Evolutionary conservation across 2,888 invertebrate species (phyloP).

Genomic region (Campopleginae sp.): DNA sequence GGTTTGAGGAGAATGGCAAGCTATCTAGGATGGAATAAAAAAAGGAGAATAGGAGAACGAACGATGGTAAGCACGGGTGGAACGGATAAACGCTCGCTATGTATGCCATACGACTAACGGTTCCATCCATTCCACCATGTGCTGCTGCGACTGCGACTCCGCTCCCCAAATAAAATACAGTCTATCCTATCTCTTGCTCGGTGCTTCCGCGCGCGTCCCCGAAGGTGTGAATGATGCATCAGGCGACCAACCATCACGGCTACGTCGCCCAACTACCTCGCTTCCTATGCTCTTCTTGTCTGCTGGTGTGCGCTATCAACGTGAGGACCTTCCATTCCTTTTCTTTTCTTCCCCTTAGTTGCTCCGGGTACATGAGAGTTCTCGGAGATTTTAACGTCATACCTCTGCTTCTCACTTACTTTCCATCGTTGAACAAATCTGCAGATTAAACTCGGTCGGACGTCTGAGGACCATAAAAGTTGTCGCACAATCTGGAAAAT

Average conservation of each 20-base stretch:
- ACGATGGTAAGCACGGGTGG: constrained; percentile 58
- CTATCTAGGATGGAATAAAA: not conserved
- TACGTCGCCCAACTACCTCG: constrained; percentile 2
- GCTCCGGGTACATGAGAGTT: constrained; percentile 19
- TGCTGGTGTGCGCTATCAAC: constrained; percentile 49
- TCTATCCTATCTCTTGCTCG: constrained; percentile 47
- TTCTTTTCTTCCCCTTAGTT: not conserved
- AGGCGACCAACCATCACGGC: constrained; percentile 53
- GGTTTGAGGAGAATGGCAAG: constrained; percentile 15
- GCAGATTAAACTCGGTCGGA: not conserved
- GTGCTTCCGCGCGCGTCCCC: constrained; percentile 40
- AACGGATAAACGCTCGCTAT: constrained; percentile 62
- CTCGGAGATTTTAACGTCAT: constrained; percentile 23
- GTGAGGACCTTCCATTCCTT: constrained; percentile 40
- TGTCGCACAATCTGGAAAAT: not conserved
- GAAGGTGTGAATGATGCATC: constrained; percentile 73
- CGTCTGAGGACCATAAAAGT: not conserved
- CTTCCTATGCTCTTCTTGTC: constrained; percentile 9
- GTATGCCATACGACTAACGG: constrained; percentile 59
- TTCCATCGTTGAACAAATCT: not conserved
- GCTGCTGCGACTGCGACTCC: constrained; percentile 57
- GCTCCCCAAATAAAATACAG: constrained; percentile 67
- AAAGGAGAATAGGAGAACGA: constrained; percentile 39
- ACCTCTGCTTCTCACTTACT: constrained; percentile 7
- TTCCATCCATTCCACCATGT: constrained; percentile 55